These are phyloP conservation scores for Fragum whitleyi DNA, from an alignment of 2,888 invertebrate genomes.

Conservation along the genomic window DNA sequence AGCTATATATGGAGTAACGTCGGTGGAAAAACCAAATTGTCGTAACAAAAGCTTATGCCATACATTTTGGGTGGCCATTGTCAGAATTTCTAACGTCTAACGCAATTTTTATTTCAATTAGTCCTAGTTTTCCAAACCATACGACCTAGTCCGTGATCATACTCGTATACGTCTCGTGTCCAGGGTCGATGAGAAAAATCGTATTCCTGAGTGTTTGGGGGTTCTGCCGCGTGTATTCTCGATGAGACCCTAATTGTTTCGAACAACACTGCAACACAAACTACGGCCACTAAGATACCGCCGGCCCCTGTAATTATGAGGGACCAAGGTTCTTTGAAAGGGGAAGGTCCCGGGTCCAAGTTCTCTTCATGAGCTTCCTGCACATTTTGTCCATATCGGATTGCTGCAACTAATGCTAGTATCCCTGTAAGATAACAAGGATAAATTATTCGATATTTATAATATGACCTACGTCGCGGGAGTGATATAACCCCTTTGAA, in stretches of 20 bases:
- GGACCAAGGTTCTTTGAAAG: constrained; percentile 7
- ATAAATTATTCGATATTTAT: not conserved
- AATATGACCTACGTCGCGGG: no score
- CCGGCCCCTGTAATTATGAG: not conserved
- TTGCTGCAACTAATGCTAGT: not conserved
- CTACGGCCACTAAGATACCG: not conserved
- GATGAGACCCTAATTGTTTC: not conserved
- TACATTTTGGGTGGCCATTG: no score
- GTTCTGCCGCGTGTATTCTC: not conserved
- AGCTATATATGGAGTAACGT: no score
- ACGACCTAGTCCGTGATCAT: not conserved
- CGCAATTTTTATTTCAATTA: not conserved
- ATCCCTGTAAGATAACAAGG: not conserved
- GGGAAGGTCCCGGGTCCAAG: not conserved
- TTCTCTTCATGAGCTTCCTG: not conserved
- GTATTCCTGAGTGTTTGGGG: not conserved
- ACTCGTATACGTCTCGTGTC: not conserved
- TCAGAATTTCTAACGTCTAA: no score
- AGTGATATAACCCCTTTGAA: no score
- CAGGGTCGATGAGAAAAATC: not conserved
- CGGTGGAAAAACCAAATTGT: no score
- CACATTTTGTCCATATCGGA: not conserved
- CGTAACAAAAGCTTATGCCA: no score
- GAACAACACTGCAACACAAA: not conserved
- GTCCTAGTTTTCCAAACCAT: not conserved